Evolutionary conservation across 2,888 invertebrate genomes (phyloP).

Genomic region (Tenthredo distinguenda): DNA sequence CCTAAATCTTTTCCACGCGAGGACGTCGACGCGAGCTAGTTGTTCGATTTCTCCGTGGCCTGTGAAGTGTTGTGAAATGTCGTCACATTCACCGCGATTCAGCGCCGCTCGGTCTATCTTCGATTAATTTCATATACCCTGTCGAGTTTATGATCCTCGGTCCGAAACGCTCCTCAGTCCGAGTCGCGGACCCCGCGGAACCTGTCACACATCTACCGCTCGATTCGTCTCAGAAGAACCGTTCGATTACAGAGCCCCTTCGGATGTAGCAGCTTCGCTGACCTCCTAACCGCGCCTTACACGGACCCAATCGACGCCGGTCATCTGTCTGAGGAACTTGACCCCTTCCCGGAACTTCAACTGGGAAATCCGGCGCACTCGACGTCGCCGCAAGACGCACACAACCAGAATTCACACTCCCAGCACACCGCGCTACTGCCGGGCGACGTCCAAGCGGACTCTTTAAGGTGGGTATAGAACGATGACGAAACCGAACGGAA

Average conservation of each 20-base stretch:
- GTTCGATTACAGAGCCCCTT: constrained; percentile 83
- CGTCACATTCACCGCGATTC: neutral
- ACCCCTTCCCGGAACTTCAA: constrained; percentile 87
- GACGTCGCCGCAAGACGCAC: constrained; percentile 66
- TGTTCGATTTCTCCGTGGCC: neutral
- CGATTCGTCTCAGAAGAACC: neutral
- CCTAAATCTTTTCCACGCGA: neutral
- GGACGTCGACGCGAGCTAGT: constrained; percentile 15
- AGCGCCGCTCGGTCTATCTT: neutral
- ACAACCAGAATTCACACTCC: constrained; percentile 70
- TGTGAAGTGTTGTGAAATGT: neutral
- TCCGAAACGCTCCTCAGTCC: neutral
- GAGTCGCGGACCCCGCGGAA: neutral
- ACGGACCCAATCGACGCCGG: constrained; percentile 83
- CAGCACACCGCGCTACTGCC: constrained; percentile 68
- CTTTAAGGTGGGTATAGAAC: constrained; percentile 68
- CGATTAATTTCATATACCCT: neutral
- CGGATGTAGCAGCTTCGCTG: constrained; percentile 88
- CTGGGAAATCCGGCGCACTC: constrained; percentile 72
- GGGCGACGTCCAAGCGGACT: constrained; percentile 72
- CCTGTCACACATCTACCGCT: neutral
- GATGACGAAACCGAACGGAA: neutral
- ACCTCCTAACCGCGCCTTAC: constrained; percentile 87
- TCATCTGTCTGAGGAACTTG: constrained; percentile 86
- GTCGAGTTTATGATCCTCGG: neutral